These are phyloP conservation scores for Hyperopisus bebe DNA, from an alignment of 2,113 vertebrate species.

Conservation along the genomic window DNA sequence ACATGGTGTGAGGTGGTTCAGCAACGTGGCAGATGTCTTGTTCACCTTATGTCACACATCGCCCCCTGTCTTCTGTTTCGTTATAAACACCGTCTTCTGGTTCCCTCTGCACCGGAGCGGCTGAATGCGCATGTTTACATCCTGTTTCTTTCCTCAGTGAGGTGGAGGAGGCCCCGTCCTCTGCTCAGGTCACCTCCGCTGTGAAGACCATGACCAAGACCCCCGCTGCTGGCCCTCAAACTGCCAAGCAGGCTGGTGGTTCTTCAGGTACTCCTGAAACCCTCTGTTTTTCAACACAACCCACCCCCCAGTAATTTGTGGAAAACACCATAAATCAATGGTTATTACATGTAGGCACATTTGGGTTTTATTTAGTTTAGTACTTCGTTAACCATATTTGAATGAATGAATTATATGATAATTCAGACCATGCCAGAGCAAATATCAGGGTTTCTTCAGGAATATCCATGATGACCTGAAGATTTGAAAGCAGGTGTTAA, in stretches of 20 bases:
- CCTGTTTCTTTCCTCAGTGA: conserved; percentile 37
- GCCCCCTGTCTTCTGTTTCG: background rate
- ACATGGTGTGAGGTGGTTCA: background rate
- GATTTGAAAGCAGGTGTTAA: background rate
- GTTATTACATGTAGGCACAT: background rate
- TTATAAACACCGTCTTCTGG: background rate
- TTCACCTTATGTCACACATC: background rate
- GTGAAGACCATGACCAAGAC: conserved; percentile 56
- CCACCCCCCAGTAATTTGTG: background rate
- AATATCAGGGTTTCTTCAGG: background rate
- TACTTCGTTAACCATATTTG: background rate
- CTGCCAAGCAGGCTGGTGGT: conserved; percentile 47
- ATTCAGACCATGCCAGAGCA: background rate
- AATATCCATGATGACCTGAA: background rate
- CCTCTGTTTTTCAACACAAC: background rate
- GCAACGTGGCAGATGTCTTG: background rate
- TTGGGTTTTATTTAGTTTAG: background rate
- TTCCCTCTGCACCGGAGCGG: background rate
- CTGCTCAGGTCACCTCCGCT: conserved; percentile 39
- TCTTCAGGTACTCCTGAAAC: conserved; percentile 56
- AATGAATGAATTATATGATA: background rate
- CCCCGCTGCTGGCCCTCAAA: conserved; percentile 34
- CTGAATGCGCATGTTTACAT: background rate
- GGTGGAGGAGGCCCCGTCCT: conserved; percentile 48
- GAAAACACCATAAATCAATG: background rate